Evolutionary conservation across 2,113 vertebrate species (phyloP).

Genomic region (Corynorhinus townsendii): DNA sequence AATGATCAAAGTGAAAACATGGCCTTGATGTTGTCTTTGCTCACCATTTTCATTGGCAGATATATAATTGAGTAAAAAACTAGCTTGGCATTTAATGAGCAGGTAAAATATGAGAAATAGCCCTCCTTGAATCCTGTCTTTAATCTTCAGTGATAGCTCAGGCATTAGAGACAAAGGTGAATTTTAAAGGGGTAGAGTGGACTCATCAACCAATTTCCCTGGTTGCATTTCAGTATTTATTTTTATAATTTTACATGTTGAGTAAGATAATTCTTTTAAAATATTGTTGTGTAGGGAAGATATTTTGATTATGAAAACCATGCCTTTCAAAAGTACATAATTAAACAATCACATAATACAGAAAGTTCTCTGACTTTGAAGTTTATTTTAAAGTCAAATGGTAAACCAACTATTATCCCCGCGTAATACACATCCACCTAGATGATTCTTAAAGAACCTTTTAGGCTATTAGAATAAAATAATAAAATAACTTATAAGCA

Average conservation of each 20-base stretch:
- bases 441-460: slow-evolving; percentile 29
- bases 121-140: slow-evolving; percentile 26
- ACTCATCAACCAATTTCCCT: background rate
- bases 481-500: slow-evolving; percentile 43
- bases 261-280: slow-evolving; percentile 18
- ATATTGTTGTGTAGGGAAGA: background rate
- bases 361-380: slow-evolving; percentile 34
- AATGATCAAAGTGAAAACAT: background rate
- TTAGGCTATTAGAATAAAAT: slow-evolving; percentile 21
- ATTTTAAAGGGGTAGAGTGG: background rate
- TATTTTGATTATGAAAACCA: background rate
- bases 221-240: background rate
- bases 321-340: background rate
- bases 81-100: slow-evolving; percentile 15
- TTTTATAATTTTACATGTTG: background rate
- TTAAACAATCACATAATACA: background rate
- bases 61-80: slow-evolving; percentile 31
- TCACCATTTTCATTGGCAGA: slow-evolving; percentile 38
- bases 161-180: slow-evolving; percentile 33
- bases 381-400: slow-evolving; percentile 43
- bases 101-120: background rate
- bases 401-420: background rate
- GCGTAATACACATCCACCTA: background rate
- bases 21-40: slow-evolving; percentile 40
- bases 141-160: slow-evolving; percentile 48